Conservation (phyloP, 2,113 vertebrate species). For the Otus sunia region DNA sequence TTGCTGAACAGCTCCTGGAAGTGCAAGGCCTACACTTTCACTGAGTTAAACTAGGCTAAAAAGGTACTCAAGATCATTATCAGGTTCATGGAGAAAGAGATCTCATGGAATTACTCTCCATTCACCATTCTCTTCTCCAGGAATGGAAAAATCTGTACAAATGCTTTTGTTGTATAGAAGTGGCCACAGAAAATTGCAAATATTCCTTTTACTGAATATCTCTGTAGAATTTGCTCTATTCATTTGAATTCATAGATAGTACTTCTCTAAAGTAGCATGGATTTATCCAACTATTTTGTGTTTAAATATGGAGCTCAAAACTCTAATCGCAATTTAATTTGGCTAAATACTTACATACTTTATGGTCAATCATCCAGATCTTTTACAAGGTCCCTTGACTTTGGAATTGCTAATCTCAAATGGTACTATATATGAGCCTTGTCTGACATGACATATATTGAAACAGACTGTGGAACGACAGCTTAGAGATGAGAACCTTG, state of each 20-base stretch:
- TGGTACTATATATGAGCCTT: conserved; percentile 67
- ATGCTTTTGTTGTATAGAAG: not conserved
- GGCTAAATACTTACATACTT: conserved; percentile 81
- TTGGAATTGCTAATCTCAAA: conserved; percentile 74
- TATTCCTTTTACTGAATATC: not conserved
- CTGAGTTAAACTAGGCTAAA: not conserved
- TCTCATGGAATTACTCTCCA: not conserved
- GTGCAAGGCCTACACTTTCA: not conserved
- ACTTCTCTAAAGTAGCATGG: conserved; percentile 66
- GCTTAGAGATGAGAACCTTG: conserved; percentile 75
- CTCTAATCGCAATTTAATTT: conserved; percentile 77
- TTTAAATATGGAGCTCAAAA: conserved; percentile 70
- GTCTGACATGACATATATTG: conserved; percentile 78
- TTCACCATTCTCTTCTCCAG: not conserved
- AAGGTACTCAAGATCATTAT: not conserved
- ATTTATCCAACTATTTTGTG: conserved; percentile 65
- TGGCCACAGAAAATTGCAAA: not conserved
- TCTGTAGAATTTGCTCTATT: not conserved
- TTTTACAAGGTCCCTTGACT: conserved; percentile 75
- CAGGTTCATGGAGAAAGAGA: not conserved
- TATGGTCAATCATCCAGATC: conserved; percentile 77
- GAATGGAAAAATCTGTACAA: not conserved
- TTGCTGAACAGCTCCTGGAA: not conserved
- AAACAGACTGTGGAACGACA: conserved; percentile 74
- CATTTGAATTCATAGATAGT: conserved; percentile 29